These are phyloP conservation scores for Leptinotarsa juncta DNA, from an alignment of 2,888 invertebrate species.

Conservation along the genomic window DNA sequence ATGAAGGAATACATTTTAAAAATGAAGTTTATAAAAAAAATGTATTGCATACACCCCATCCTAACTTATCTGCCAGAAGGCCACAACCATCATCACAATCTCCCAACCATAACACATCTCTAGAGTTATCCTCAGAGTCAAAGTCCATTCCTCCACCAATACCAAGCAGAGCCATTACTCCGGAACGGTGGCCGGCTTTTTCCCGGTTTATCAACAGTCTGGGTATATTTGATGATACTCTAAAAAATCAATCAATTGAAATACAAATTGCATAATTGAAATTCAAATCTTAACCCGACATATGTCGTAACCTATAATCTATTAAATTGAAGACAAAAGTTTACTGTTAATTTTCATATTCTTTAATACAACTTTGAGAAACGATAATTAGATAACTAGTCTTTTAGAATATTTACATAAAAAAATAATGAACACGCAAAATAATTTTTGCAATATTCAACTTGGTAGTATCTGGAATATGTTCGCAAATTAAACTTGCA, in stretches of 20 bases:
- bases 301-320: too few species aligned
- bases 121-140: conserved; percentile 71
- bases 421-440: too few species aligned
- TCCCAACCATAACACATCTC: conserved; percentile 86
- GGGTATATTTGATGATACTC: conserved; percentile 79
- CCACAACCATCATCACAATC: conserved; percentile 86
- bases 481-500: not conserved
- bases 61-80: conserved; percentile 79
- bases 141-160: conserved; percentile 76
- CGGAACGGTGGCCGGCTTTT: conserved; percentile 70
- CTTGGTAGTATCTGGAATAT: too few species aligned
- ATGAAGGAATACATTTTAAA: not conserved
- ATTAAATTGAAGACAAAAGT: too few species aligned
- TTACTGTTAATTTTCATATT: too few species aligned
- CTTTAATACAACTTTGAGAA: too few species aligned
- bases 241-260: conserved; percentile 52
- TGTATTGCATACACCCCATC: conserved; percentile 77
- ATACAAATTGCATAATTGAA: not conserved
- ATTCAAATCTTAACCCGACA: not conserved
- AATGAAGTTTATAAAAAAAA: not conserved
- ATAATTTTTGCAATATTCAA: too few species aligned
- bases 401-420: too few species aligned
- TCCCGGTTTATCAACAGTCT: conserved; percentile 90
- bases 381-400: too few species aligned
- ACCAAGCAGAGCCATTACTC: conserved; percentile 61